Conservation (phyloP, 2,113 vertebrate species). For the Piprites chloris region DNA sequence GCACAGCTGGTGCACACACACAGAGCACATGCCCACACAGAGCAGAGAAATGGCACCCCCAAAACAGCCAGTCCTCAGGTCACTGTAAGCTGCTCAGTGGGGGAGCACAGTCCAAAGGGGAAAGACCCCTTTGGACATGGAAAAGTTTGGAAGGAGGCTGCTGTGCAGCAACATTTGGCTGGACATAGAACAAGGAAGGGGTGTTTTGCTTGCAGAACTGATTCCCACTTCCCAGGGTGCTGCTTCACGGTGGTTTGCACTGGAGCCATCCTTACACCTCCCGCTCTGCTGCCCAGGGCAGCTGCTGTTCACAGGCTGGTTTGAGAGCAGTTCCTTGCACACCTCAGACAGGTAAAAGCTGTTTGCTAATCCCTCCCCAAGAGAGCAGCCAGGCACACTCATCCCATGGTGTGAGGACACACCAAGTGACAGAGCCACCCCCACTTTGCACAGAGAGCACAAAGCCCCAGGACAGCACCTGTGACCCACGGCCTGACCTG, state of each 20-base stretch:
- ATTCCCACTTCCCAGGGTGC: background rate
- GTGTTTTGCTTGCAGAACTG: background rate
- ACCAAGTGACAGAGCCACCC: fast-evolving
- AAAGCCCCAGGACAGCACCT: background rate
- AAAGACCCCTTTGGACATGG: background rate
- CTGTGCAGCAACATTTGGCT: background rate
- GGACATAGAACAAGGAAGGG: background rate
- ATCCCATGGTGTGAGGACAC: fast-evolving
- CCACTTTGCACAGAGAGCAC: background rate
- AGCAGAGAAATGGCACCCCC: background rate
- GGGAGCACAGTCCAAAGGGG: background rate
- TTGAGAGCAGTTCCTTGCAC: background rate
- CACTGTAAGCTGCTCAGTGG: fast-evolving
- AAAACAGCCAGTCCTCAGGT: background rate
- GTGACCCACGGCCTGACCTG: no score
- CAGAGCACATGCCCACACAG: fast-evolving
- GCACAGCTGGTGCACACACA: background rate
- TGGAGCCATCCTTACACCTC: fast-evolving
- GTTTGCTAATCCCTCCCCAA: background rate
- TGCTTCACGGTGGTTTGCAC: fast-evolving
- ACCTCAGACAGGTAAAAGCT: background rate
- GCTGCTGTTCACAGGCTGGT: fast-evolving
- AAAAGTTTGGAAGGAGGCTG: fast-evolving
- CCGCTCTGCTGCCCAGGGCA: background rate
- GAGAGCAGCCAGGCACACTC: background rate